phyloP scores from a whole-genome alignment of 2,113 vertebrate genomes.

The Coregonus clupeaformis region DNA sequence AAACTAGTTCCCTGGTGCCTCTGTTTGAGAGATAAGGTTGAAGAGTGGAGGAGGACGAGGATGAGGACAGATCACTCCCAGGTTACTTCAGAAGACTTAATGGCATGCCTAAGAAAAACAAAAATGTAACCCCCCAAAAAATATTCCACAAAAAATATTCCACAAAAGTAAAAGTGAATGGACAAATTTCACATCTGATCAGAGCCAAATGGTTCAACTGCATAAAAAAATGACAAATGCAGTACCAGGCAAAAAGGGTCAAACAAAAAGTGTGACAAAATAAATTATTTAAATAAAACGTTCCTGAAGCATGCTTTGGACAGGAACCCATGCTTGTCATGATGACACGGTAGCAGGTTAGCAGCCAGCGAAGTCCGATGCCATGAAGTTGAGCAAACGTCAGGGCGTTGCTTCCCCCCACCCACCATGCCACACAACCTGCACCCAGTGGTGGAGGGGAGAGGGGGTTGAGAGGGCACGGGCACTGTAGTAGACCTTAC shows the following conservation, averaged over 20 bases:
- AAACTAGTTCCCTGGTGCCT: constrained; percentile 5
- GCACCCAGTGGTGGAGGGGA: constrained; percentile 40
- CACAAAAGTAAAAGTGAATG: neutral
- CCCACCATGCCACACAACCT: constrained; percentile 64
- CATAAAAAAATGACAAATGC: neutral
- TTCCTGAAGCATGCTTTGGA: constrained; percentile 27
- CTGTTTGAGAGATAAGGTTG: constrained; percentile 26
- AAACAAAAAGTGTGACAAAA: neutral
- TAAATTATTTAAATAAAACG: neutral
- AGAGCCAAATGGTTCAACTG: constrained; percentile 1
- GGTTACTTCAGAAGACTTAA: constrained; percentile 42
- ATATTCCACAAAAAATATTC: neutral
- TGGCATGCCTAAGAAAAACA: constrained; percentile 36
- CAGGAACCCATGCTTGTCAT: constrained; percentile 36
- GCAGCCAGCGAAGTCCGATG: constrained; percentile 60
- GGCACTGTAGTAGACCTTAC: constrained; percentile 83
- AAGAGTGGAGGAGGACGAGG: neutral
- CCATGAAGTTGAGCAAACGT: constrained; percentile 57
- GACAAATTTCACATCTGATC: neutral
- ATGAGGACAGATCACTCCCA: constrained; percentile 17
- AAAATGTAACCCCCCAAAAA: too few relatives aligned
- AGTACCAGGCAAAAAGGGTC: neutral
- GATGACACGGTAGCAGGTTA: constrained; percentile 7
- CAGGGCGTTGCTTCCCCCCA: constrained; percentile 46
- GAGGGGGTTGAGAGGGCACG: constrained; percentile 8